Base-by-base conservation (phyloP, 1,140 invertebrate genomes). In the Asbolus verrucosus region DNA sequence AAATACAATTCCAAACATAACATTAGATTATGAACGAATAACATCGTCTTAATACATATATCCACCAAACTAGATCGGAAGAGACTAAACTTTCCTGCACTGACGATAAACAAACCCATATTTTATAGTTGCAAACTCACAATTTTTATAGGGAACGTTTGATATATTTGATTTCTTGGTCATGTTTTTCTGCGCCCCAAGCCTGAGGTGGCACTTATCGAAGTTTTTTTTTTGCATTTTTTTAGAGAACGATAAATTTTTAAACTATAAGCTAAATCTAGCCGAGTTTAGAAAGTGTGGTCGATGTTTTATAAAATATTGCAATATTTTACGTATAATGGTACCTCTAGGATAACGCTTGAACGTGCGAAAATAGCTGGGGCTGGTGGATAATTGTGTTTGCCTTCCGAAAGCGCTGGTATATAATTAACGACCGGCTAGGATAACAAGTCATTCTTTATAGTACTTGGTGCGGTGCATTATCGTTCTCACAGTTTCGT, bases 341-440 rank as follows among this genome's bases (percentile, higher is more conserved):
- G 46, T 54, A 54, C 46, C 46, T 54, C 46, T 21, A 54, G 46
- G 46, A 54, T 27, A 54, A 54, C 14, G 46, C 46, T 27, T 11
- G 65, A 59, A 54, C 46, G 67, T 60, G 67, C 67, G 50, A 69
- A 60, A 69, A 69, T 62, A 61, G 67, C 60, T 39, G 19, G 19
- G 46, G 33, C 36, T 21, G 27, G 41, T 33, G 70, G 65, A 71
- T 71, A 71, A 71, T 71, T 71, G 70, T 71, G 70, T 71, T 71
- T 71, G 70, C 65, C 65, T 71, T 67, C 65, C 65, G 65, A 71
- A 71, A 65, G 70, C 70, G 70, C 39, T 71, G 70, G 54, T 71
- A 63, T 71, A 71, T 71, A 71, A 71, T 71, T 71, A 71, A 71
- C 70, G 70, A 62, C 11, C 70, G 38, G 39, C 46, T 21, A 54